Evolutionary conservation across 1,140 invertebrate genomes (phyloP).

Genomic region (Drosophila pseudoobscura): DNA sequence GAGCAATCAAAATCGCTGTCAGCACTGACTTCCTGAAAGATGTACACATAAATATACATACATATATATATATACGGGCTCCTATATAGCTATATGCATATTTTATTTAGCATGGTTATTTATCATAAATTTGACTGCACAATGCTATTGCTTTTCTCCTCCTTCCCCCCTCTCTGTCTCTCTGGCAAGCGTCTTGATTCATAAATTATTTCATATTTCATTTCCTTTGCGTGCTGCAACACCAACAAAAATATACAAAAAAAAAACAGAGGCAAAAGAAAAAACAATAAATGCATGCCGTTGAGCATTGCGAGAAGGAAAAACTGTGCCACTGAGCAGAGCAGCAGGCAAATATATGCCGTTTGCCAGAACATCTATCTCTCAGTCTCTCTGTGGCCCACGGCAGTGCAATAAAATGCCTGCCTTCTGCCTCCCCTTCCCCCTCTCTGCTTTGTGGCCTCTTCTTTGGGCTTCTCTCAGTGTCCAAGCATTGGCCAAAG

Average conservation of each 20-base stretch:
- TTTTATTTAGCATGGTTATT: constrained; percentile 28
- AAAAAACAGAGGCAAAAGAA: neutral
- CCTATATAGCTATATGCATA: neutral
- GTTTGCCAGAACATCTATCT: constrained; percentile 2
- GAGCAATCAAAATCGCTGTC: constrained; percentile 24
- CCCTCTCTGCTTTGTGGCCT: neutral
- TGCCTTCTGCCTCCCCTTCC: constrained; percentile 17
- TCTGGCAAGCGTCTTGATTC: constrained; percentile 32
- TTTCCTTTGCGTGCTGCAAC: constrained; percentile 60
- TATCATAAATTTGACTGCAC: constrained; percentile 43
- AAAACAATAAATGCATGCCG: constrained; percentile 47
- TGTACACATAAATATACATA: neutral
- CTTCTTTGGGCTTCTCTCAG: no score
- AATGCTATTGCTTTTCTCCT: constrained; percentile 21
- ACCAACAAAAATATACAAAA: constrained; percentile 23
- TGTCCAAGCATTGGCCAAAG: constrained; percentile 48
- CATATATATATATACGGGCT: neutral
- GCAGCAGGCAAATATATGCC: constrained; percentile 7
- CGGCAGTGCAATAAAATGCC: constrained; percentile 58
- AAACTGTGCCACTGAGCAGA: no score
- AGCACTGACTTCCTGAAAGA: constrained; percentile 24
- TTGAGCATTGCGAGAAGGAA: constrained; percentile 3
- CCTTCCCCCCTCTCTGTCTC: neutral
- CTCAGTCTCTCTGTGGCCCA: constrained; percentile 15
- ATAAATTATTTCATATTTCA: constrained; percentile 77